These are phyloP conservation scores for Anguilla rostrata DNA, from an alignment of 2,113 vertebrate species.

Conservation along the genomic window DNA sequence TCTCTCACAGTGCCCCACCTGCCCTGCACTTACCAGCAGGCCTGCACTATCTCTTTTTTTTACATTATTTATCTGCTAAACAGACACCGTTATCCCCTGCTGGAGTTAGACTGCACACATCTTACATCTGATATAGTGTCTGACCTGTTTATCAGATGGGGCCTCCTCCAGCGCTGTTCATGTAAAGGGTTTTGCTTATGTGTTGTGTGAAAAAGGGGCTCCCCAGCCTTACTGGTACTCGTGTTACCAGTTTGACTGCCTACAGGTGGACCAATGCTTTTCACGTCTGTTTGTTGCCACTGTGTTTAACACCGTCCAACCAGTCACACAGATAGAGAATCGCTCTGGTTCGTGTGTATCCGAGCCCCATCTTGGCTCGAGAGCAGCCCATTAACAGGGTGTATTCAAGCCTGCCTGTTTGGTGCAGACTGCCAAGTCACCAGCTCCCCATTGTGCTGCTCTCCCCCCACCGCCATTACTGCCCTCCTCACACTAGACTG, in stretches of 20 bases:
- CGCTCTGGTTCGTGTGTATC: not conserved
- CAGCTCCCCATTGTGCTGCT: not conserved
- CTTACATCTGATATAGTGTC: not conserved
- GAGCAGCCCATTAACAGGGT: not conserved
- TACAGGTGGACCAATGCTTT: not conserved
- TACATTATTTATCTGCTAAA: constrained; percentile 6
- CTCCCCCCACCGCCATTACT: not conserved
- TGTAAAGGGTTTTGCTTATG: not conserved
- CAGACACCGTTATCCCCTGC: not conserved
- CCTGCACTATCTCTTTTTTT: not conserved
- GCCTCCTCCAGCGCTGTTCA: not conserved
- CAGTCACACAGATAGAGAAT: not conserved
- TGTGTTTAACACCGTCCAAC: not conserved
- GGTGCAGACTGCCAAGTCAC: not conserved
- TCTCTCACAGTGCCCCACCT: constrained; percentile 2
- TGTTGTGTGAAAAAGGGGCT: not conserved
- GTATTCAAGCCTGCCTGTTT: not conserved
- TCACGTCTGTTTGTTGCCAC: not conserved
- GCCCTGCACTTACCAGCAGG: not conserved
- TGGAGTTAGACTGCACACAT: not conserved
- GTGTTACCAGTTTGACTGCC: not conserved
- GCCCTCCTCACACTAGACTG: not conserved
- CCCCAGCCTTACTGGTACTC: not conserved
- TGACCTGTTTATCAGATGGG: not conserved
- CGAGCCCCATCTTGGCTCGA: not conserved